These are phyloP conservation scores for Mizuhopecten yessoensis DNA, from an alignment of 1,140 invertebrate species.

Conservation along the genomic window DNA sequence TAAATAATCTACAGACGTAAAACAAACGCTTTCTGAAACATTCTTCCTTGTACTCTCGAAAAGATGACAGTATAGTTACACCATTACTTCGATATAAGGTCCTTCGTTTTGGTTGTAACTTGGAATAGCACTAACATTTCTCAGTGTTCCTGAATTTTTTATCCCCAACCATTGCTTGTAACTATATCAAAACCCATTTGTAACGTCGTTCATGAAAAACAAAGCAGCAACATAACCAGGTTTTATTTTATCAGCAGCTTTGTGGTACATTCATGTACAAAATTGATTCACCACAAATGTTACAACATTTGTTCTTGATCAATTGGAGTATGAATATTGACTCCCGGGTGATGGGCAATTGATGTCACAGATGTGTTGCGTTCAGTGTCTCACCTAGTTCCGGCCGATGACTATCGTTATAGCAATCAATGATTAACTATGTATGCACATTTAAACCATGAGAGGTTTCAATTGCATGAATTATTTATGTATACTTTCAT, in stretches of 20 bases:
- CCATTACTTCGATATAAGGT: too few relatives aligned
- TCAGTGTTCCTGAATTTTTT: too few relatives aligned
- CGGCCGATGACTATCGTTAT: neutral
- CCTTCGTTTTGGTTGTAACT: too few relatives aligned
- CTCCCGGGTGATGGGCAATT: neutral
- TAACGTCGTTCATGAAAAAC: neutral
- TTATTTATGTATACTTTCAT: neutral
- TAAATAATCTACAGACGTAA: too few relatives aligned
- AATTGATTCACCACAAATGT: neutral
- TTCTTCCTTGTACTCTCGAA: too few relatives aligned
- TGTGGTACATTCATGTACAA: too few relatives aligned
- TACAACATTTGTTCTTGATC: neutral
- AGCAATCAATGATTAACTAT: neutral
- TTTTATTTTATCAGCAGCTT: neutral
- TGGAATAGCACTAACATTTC: too few relatives aligned
- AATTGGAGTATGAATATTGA: neutral
- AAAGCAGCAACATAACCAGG: neutral
- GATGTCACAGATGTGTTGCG: neutral
- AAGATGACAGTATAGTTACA: too few relatives aligned
- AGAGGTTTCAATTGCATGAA: neutral
- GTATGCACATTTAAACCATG: neutral
- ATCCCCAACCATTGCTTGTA: too few relatives aligned
- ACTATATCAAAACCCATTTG: neutral
- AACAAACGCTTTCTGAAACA: too few relatives aligned
- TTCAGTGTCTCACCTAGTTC: neutral